Conservation (phyloP, 2,797 vertebrate genomes). For the Argentina silus region DNA sequence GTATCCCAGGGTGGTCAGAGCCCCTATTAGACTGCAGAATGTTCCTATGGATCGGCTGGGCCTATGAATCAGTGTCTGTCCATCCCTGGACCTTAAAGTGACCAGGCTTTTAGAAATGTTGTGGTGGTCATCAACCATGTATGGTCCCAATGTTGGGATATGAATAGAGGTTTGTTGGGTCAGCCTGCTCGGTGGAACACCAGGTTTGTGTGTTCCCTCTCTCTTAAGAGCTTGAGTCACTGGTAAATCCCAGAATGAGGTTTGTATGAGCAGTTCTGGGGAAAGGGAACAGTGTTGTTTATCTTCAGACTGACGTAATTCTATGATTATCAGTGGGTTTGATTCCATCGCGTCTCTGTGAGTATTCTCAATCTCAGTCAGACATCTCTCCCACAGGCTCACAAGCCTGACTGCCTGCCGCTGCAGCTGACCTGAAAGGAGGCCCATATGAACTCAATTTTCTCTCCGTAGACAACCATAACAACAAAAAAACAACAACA, state of each 20-base stretch:
- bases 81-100: conserved; percentile 23
- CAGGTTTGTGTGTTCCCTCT: conserved; percentile 32
- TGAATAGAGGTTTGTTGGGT: conserved; percentile 49
- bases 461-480: conserved; percentile 40
- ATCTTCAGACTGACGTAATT: conserved; percentile 34
- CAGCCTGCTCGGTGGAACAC: conserved; percentile 30
- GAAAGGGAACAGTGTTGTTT: conserved; percentile 30
- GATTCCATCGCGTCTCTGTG: not conserved
- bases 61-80: conserved; percentile 49
- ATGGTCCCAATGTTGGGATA: conserved; percentile 38
- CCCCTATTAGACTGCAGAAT: conserved; percentile 17
- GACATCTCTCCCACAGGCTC: conserved; percentile 32
- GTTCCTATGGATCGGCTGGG: not conserved
- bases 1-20: conserved; percentile 11
- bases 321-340: conserved; percentile 29
- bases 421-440: conserved; percentile 62
- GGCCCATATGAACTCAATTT: conserved; percentile 73
- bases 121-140: conserved; percentile 37
- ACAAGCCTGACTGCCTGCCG: conserved; percentile 34
- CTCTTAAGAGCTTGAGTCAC: conserved; percentile 29
- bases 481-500: conserved; percentile 13
- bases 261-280: conserved; percentile 19
- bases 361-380: conserved; percentile 53
- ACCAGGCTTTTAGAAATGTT: conserved; percentile 40
- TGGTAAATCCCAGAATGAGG: conserved; percentile 39